Percentiles rank a stretch among this genome's conserved stretches.
These are phyloP conservation scores for Prochilodus magdalenae DNA, from an alignment of 2,113 vertebrate genomes.

Conservation along the genomic window DNA sequence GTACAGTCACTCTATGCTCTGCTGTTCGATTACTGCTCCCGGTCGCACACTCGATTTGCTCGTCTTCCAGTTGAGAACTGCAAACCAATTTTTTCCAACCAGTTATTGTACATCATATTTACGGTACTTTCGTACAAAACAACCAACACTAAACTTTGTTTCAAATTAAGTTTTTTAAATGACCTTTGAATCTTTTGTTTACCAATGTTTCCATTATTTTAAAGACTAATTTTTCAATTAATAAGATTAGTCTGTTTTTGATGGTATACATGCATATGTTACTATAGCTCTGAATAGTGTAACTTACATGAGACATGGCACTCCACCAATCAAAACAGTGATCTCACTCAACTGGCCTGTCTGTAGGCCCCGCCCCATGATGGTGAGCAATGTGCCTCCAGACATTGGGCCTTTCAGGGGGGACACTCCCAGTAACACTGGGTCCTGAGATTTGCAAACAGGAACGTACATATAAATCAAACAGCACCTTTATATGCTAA, in stretches of 20 bases:
- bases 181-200: too few species aligned
- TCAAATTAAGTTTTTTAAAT: neutral
- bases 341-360: constrained; percentile 87
- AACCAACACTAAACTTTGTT: neutral
- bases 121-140: neutral
- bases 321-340: constrained; percentile 86
- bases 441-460: constrained; percentile 77
- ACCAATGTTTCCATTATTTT: too few species aligned
- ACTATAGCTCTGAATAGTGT: neutral
- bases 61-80: constrained; percentile 82
- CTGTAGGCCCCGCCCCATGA: constrained; percentile 83
- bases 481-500: too few species aligned
- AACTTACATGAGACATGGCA: constrained; percentile 88
- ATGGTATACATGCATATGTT: neutral
- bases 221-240: too few species aligned
- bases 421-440: constrained; percentile 83
- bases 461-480: neutral
- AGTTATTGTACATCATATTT: neutral
- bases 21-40: constrained; percentile 80
- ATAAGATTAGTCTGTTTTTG: neutral
- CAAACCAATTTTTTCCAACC: constrained; percentile 6
- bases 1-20: constrained; percentile 78
- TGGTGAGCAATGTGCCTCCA: constrained; percentile 86
- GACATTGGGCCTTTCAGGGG: constrained; percentile 89
- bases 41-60: constrained; percentile 83